These are phyloP conservation scores for Heliconius charithonia DNA, from an alignment of 2,888 invertebrate genomes.

Conservation along the genomic window DNA sequence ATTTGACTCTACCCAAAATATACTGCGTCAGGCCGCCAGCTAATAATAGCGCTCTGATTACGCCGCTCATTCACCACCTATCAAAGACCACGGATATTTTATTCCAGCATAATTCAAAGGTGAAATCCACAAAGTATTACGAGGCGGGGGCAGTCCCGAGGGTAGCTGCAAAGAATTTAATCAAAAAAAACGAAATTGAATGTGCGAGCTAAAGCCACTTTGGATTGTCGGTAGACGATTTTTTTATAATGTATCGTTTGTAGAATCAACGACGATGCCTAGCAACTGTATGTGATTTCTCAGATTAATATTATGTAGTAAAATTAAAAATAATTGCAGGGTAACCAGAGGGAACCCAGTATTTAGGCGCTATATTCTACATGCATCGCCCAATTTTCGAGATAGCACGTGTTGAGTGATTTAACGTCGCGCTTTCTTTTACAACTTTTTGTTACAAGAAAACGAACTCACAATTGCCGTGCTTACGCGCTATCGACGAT, in stretches of 20 bases:
- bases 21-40: background rate
- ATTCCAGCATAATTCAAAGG: constrained; percentile 36
- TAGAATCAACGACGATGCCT: too few species aligned
- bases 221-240: background rate
- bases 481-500: too few species aligned
- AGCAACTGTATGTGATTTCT: too few species aligned
- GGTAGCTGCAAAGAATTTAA: constrained; percentile 37
- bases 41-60: constrained; percentile 13
- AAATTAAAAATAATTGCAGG: too few species aligned
- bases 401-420: too few species aligned
- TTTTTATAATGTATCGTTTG: background rate
- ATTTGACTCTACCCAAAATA: constrained; percentile 3
- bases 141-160: constrained; percentile 32
- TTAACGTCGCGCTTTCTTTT: too few species aligned
- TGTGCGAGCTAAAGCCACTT: constrained; percentile 29
- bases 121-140: constrained; percentile 40
- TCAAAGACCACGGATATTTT: constrained; percentile 32
- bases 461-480: too few species aligned
- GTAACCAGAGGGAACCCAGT: too few species aligned
- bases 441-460: too few species aligned
- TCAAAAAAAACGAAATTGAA: constrained; percentile 43
- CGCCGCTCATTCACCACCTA: constrained; percentile 11
- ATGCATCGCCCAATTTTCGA: too few species aligned
- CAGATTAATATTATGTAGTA: too few species aligned
- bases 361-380: too few species aligned